These are phyloP conservation scores for Chironomus striatipennis DNA, from an alignment of 1,140 invertebrate species.

Conservation along the genomic window DNA sequence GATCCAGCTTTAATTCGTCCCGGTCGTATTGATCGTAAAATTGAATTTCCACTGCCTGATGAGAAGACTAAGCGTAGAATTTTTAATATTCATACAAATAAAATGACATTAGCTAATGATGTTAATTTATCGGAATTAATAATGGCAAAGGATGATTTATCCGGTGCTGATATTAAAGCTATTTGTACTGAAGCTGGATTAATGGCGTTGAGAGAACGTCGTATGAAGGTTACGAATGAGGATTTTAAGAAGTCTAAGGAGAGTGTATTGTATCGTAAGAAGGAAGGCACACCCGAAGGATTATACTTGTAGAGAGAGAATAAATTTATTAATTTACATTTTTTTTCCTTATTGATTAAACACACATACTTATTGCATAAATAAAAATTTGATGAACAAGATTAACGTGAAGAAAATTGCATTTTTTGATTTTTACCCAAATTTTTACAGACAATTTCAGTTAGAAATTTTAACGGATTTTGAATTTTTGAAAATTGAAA, in stretches of 20 bases:
- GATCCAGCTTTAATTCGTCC: conserved; percentile 98
- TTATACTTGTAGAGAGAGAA: conserved; percentile 79
- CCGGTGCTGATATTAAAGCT: conserved; percentile 95
- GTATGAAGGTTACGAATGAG: conserved; percentile 99
- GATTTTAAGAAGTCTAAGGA: conserved; percentile 99
- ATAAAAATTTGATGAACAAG: not conserved
- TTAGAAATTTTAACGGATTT: no score
- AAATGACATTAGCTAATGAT: conserved; percentile 96
- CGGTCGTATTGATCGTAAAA: conserved; percentile 98
- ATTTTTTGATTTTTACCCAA: no score
- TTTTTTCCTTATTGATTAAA: conserved; percentile 27
- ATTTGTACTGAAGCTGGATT: conserved; percentile 99
- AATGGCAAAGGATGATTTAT: conserved; percentile 99
- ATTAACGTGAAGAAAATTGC: no score
- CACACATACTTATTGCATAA: not conserved
- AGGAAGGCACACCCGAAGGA: conserved; percentile 98
- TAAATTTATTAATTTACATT: conserved; percentile 32
- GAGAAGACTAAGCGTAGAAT: conserved; percentile 98
- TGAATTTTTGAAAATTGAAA: no score
- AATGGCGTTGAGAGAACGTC: conserved; percentile 91
- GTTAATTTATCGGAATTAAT: conserved; percentile 97
- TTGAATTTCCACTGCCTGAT: conserved; percentile 98
- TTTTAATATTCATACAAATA: conserved; percentile 96
- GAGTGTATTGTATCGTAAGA: conserved; percentile 97
- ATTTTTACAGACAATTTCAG: no score